These are phyloP conservation scores for Pseudorhiza aurosa DNA, from an alignment of 30 jellyfish, hydroid and myxozoan species.

Conservation along the genomic window DNA sequence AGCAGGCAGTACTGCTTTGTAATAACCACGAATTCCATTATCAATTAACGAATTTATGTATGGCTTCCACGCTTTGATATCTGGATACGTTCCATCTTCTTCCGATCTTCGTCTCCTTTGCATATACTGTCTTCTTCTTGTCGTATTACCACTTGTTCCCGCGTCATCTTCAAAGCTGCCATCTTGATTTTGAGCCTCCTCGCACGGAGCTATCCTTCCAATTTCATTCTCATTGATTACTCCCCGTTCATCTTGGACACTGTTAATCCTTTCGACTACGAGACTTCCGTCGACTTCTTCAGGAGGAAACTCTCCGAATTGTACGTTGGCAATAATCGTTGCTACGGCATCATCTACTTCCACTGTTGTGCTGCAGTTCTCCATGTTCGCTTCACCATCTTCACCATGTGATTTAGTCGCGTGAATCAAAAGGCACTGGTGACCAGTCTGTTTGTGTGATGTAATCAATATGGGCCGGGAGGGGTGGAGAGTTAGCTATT, in stretches of 20 bases:
- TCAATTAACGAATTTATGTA: constrained; percentile 75
- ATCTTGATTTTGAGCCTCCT: background rate
- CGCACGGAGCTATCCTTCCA: constrained; percentile 1
- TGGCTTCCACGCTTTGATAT: constrained; percentile 86
- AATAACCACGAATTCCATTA: constrained; percentile 61
- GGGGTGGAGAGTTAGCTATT: too few relatives aligned
- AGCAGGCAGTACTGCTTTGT: constrained; percentile 45
- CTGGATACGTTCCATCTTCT: constrained; percentile 71
- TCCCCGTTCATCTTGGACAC: constrained; percentile 4
- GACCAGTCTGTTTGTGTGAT: too few relatives aligned
- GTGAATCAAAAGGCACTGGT: background rate
- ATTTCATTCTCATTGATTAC: background rate
- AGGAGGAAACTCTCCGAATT: constrained; percentile 66
- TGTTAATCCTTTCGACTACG: constrained; percentile 25
- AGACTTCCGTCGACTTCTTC: constrained; percentile 54
- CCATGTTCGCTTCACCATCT: constrained; percentile 75
- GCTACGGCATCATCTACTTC: constrained; percentile 84
- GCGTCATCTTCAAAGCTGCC: background rate
- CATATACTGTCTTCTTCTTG: constrained; percentile 35
- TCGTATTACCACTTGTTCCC: background rate
- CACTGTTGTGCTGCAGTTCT: constrained; percentile 59
- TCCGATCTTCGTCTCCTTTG: constrained; percentile 54
- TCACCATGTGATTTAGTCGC: background rate
- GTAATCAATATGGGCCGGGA: too few relatives aligned
- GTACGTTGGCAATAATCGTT: constrained; percentile 66